Base-by-base conservation (phyloP, 2,113 vertebrate species). In the Protomyctophum bolini region DNA sequence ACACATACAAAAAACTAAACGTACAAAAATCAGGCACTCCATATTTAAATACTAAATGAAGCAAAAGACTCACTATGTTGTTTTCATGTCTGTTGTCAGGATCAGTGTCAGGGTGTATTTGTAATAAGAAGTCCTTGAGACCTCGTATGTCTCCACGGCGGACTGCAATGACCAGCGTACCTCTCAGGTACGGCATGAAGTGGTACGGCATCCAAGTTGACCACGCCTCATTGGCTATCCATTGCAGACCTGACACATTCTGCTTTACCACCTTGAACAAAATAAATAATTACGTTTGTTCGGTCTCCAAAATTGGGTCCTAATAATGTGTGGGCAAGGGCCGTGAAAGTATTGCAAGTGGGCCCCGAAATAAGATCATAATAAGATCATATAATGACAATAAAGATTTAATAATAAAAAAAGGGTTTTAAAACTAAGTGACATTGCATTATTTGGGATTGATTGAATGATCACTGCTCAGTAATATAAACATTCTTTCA, bases 151-250 rank as follows among this genome's bases (percentile, higher is more conserved):
- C 82, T 10, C 84, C 86, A 8, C 77, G 73, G 14, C 77, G 77
- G 15, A 85, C 86, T 10, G 84, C 81, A 12, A 90, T 83, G 4
- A 84, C 88, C 58, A 90, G 77, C 2, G 87, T 86, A 4, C 88
- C 88, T 7, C 85, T 83, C 7, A 89, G 72, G 63, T 72, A 83
- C 49, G 77, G 76, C 14, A 80, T 63, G 47, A 86, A 68, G 14
- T 59, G 63, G 0, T 7, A 56, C 2, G 65, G 78, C 14, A 84
- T 76, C 45, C 65, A 12, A 0, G 73, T 57, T 21, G 84, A 48
- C 88, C 88, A 90, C 6, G 82, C 85, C 60, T 89, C 88, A 52
- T 82, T 89, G n/a, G 83, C 86, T 29, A 89, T 86, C 87, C 87
- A 89, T 52, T 87, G 85, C 1, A 41, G 33, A 41, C 33, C 33